These are phyloP conservation scores for Hydra vulgaris DNA, from an alignment of 30 jellyfish, hydroid and myxozoan species.

Conservation along the genomic window DNA sequence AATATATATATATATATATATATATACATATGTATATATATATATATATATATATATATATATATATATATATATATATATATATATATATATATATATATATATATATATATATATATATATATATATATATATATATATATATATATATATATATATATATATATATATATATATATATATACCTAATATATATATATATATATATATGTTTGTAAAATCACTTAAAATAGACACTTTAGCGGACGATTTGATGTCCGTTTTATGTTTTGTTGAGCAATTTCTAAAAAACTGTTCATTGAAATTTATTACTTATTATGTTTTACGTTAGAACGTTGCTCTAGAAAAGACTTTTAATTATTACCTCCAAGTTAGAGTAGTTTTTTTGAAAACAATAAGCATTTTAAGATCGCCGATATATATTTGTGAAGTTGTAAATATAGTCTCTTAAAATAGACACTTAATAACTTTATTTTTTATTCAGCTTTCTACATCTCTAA, in stretches of 20 bases:
- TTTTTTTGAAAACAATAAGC: not conserved
- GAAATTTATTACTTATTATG: not conserved
- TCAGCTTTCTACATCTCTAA: not conserved
- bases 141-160: no score
- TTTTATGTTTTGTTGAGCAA: not conserved
- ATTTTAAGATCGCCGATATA: not conserved
- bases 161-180: no score
- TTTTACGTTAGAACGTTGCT: not conserved
- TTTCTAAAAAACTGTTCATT: not conserved
- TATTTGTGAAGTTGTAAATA: not conserved
- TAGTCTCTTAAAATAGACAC: not conserved
- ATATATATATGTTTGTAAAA: not conserved
- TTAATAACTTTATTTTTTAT: no score
- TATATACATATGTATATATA: no score
- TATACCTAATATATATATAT: not conserved
- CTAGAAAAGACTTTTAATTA: not conserved
- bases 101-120: no score
- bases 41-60: no score
- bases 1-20: no score
- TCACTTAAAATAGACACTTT: not conserved
- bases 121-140: no score
- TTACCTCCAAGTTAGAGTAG: not conserved
- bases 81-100: no score
- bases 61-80: no score
- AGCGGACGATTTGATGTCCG: not conserved